phyloP scores from a whole-genome alignment of 2,888 invertebrate genomes.

The Allacma fusca region DNA sequence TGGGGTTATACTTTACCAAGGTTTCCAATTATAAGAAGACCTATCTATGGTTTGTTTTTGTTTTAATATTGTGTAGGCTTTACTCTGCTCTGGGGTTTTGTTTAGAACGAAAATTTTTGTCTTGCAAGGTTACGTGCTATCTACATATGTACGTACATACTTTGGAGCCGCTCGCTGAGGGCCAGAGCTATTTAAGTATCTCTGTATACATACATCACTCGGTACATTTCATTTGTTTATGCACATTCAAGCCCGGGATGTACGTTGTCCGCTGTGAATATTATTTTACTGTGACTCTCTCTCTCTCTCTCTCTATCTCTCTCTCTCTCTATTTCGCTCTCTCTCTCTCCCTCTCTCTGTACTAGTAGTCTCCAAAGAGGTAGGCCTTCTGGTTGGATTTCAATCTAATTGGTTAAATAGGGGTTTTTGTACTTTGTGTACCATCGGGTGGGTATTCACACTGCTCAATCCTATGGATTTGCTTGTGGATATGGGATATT shows the following conservation, averaged over 20 bases:
- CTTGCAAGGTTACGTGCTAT: neutral
- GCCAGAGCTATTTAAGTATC: too few relatives aligned
- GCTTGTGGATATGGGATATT: neutral
- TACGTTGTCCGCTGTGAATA: too few relatives aligned
- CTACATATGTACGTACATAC: neutral
- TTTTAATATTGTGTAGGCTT: neutral
- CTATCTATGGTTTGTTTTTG: constrained; percentile 11
- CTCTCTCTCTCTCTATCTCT: neutral
- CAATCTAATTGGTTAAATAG: constrained; percentile 16
- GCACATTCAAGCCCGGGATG: too few relatives aligned
- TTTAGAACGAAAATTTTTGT: neutral
- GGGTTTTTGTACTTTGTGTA: constrained; percentile 1
- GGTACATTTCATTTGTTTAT: too few relatives aligned
- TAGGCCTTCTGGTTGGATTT: constrained; percentile 7
- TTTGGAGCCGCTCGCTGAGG: too few relatives aligned
- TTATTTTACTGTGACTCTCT: neutral
- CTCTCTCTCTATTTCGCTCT: constrained; percentile 5
- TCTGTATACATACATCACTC: too few relatives aligned
- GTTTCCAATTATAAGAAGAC: constrained; percentile 1
- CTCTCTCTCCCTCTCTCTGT: neutral
- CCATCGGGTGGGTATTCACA: constrained; percentile 7
- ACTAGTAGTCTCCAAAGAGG: neutral
- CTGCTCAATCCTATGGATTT: neutral
- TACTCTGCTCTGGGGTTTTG: neutral
- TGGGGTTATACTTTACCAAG: neutral